These are phyloP conservation scores for Nannospalax galili DNA, from an alignment of 2,113 vertebrate genomes.

Conservation along the genomic window DNA sequence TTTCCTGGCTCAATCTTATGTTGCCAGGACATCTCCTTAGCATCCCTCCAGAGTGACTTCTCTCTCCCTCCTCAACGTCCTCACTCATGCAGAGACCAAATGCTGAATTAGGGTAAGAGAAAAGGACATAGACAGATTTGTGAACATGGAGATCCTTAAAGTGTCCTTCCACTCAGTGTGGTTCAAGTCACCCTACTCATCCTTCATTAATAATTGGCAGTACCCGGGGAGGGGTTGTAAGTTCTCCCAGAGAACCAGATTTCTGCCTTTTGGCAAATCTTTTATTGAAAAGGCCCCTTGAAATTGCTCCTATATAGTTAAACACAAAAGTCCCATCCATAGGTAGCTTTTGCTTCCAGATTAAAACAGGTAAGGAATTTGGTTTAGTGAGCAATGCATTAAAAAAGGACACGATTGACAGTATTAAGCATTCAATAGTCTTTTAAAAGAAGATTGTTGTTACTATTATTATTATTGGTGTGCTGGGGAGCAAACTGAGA, in stretches of 20 bases:
- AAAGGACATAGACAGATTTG: rapidly evolving
- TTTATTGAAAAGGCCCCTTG: neutral
- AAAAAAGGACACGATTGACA: neutral
- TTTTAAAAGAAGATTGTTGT: neutral
- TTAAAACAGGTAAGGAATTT: neutral
- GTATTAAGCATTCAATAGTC: neutral
- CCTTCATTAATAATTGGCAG: no score
- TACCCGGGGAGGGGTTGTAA: neutral
- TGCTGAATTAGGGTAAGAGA: neutral
- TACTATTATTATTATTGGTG: neutral
- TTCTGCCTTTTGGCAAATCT: neutral
- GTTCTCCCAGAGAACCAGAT: neutral
- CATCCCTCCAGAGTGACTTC: neutral
- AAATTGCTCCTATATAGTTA: no score
- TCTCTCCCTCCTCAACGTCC: neutral
- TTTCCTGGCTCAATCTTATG: neutral
- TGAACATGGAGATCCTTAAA: neutral
- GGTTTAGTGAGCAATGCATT: no score
- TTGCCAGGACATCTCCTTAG: neutral
- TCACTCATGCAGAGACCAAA: neutral
- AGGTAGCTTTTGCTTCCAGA: neutral
- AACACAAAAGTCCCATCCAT: neutral
- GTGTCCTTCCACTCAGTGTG: neutral
- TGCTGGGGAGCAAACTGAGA: neutral
- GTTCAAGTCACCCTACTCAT: neutral